Conservation (phyloP, 2,113 vertebrate species). For the Equus przewalskii region DNA sequence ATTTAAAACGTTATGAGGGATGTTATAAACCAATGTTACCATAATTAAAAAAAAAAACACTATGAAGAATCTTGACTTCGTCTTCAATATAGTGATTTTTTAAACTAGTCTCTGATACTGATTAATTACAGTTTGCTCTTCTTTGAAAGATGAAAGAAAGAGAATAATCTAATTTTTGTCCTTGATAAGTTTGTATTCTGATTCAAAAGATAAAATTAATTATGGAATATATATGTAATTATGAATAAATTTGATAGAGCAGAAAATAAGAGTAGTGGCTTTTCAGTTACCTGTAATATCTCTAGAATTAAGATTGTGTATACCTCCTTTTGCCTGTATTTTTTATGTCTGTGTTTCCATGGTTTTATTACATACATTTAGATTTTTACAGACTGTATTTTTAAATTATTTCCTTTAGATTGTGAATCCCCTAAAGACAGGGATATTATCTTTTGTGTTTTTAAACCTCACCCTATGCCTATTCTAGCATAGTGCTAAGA, state of each 20-base stretch:
- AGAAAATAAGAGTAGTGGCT: not conserved
- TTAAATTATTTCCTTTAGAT: not conserved
- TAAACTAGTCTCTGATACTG: not conserved
- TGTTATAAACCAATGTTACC: too few species aligned
- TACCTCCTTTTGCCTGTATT: not conserved
- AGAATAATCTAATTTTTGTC: not conserved
- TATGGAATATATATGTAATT: not conserved
- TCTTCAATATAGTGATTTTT: not conserved
- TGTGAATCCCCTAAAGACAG: not conserved
- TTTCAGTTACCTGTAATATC: not conserved
- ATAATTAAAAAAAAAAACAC: not conserved
- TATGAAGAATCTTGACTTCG: not conserved
- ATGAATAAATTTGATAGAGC: not conserved
- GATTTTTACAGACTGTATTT: not conserved
- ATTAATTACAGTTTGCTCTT: not conserved
- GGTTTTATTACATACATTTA: not conserved
- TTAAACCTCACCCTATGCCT: not conserved
- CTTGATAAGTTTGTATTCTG: not conserved
- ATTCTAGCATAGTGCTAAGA: not conserved
- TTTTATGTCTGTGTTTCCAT: not conserved
- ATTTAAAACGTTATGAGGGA: not conserved
- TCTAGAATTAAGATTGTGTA: not conserved
- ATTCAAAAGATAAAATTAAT: constrained; percentile 26
- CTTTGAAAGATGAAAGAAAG: not conserved
- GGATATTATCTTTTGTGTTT: not conserved